Base-by-base conservation (phyloP, 2,888 invertebrate genomes). In the Caenorhabditis sp. region DNA sequence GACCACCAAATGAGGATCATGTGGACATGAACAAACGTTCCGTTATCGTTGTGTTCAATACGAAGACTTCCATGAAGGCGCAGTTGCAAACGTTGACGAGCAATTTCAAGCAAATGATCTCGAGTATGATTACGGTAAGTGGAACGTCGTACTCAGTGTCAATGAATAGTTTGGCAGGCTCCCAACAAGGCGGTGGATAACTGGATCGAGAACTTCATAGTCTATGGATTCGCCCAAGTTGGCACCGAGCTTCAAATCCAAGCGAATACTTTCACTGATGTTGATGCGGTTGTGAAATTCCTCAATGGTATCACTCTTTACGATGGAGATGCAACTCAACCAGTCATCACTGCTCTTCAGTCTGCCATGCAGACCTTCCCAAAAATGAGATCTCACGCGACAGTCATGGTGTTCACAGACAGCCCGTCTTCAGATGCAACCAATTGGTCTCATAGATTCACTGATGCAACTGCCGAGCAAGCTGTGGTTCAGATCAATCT, bases 1-100 rank as follows among this genome's bases (percentile, higher is more conserved):
- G 83, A 16, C 85, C 85, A 14, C 81, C 66, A 22, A 75, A 83
- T 31, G 77, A 73, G 16, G 82, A 85, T 26, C 76, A 83, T 31
- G 19, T 85, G 70, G 35, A 80, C 26, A 51, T 82, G 7, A 51
- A 66, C 16, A 64, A 66, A n/a, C 38, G 83, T 4, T 81, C 80
- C 0, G 56, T 85, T 19, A 70, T 85, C n/a, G 59, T 85, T 16
- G 83, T 85, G 0, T 70, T 83, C 54, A 83, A 83, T 31, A 74
- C 59, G 22, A 83, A 81, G 24, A 73, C 58, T 1, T 61, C 81
- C 4, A 83, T 85, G 85, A 41, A 54, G 7, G 22, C 44, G 0
- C 74, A 79, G 19, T 26, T 83, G 31, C 44, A 82, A n/a, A 28
- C 54, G 0, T 31, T 82, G 72, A 72, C 1, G 12, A 49, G 28